These are phyloP conservation scores for Chymomyza fuscimana DNA, from an alignment of 2,888 invertebrate species.

Conservation along the genomic window DNA sequence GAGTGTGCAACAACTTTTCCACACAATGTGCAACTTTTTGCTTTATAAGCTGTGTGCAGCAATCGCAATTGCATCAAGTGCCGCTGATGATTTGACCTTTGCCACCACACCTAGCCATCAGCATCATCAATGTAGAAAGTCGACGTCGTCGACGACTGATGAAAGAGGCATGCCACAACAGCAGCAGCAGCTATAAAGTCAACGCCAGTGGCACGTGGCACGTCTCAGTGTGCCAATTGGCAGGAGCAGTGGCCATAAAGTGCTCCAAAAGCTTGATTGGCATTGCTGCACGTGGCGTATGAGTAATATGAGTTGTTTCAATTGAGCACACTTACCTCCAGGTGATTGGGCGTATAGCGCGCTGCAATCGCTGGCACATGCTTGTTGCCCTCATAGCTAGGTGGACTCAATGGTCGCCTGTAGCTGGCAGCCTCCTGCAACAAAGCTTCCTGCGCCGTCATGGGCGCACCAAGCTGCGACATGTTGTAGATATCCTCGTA, in stretches of 20 bases:
- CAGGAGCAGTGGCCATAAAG: not conserved
- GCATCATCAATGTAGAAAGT: conserved; percentile 17
- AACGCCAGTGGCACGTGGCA: conserved; percentile 32
- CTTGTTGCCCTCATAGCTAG: conserved; percentile 80
- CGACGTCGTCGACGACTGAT: not conserved
- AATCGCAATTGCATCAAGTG: conserved; percentile 28
- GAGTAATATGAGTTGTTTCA: not conserved
- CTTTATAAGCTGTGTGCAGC: conserved; percentile 24
- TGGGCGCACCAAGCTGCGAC: conserved; percentile 76
- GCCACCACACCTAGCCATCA: conserved; percentile 23
- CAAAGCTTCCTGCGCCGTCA: conserved; percentile 74
- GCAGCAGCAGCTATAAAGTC: conserved; percentile 15
- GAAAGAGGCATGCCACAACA: not conserved
- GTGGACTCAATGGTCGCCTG: conserved; percentile 83
- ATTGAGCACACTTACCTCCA: conserved; percentile 75
- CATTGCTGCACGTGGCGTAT: not conserved
- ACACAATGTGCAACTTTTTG: conserved; percentile 23
- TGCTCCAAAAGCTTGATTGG: not conserved
- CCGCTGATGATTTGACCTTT: conserved; percentile 11
- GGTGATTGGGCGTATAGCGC: conserved; percentile 78
- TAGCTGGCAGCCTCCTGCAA: conserved; percentile 81
- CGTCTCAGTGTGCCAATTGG: conserved; percentile 30
- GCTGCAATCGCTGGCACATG: conserved; percentile 77
- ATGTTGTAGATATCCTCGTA: conserved; percentile 88
- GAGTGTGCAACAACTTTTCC: conserved; percentile 7